Conservation (phyloP, 2,113 vertebrate genomes). For the Sylvicapra grimmia region DNA sequence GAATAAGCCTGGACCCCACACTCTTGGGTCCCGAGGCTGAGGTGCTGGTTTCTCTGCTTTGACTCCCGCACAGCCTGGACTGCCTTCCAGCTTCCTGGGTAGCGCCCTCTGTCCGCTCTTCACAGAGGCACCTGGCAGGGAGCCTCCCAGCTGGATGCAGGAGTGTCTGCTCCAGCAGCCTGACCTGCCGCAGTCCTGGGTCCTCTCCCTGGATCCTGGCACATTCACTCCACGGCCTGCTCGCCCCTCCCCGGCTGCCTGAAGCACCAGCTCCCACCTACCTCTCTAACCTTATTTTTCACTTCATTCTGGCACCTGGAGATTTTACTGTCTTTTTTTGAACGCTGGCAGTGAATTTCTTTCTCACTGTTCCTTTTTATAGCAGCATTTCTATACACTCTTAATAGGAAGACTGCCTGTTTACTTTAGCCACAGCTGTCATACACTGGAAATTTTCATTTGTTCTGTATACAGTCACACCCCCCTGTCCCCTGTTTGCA, state of each 20-base stretch:
- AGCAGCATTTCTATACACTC: not conserved
- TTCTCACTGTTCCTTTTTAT: not conserved
- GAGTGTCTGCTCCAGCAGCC: not conserved
- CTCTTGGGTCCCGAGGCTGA: not conserved
- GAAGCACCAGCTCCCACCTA: not conserved
- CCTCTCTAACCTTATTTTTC: not conserved
- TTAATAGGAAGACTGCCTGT: not conserved
- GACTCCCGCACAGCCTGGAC: not conserved
- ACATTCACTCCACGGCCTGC: accelerated
- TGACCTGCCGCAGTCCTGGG: not conserved
- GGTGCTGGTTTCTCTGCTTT: not conserved
- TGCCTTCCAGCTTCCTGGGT: not conserved
- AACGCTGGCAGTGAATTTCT: conserved; percentile 13
- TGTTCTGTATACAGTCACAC: not conserved
- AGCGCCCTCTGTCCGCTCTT: not conserved
- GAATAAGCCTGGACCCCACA: not conserved
- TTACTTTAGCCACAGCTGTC: not conserved
- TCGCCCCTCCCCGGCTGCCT: not conserved
- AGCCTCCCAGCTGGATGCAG: not conserved
- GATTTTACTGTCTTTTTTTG: conserved; percentile 7
- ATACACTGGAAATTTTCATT: not conserved
- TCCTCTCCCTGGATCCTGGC: not conserved
- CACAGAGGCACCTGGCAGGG: not conserved
- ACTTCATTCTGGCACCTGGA: not conserved
- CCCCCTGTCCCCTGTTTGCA: not conserved